Evolutionary conservation across 2,113 vertebrate genomes (phyloP).

Genomic region (Varanus salvator): DNA sequence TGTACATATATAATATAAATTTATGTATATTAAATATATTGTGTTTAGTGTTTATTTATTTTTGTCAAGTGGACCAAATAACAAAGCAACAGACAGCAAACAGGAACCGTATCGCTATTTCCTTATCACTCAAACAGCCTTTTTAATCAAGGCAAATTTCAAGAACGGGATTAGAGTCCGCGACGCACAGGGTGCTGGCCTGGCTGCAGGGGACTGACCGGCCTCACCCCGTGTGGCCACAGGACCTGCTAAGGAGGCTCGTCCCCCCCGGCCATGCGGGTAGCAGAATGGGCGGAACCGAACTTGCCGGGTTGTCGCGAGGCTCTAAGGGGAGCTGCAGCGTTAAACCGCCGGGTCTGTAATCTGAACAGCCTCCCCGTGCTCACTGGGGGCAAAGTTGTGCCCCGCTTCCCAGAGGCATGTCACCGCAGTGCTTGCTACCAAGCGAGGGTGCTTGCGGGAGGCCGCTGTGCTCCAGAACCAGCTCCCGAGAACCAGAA

Average conservation of each 20-base stretch:
- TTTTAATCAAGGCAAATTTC: background rate
- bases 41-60: constrained; percentile 58
- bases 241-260: accelerated
- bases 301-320: background rate
- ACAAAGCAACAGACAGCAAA: background rate
- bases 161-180: no score
- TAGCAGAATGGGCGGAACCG: background rate
- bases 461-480: background rate
- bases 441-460: no score
- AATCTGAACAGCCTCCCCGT: no score
- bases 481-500: background rate
- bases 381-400: no score
- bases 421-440: background rate
- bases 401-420: background rate
- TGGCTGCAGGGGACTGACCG: no score
- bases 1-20: constrained; percentile 81
- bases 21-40: constrained; percentile 77
- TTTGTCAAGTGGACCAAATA: constrained; percentile 46
- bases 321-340: background rate
- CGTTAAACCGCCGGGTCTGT: background rate
- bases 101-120: constrained; percentile 16
- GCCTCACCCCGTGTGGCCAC: no score
- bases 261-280: background rate
- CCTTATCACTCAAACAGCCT: background rate
- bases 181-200: no score